phyloP scores from a whole-genome alignment of 2,113 vertebrate genomes.

The Pithys albifrons region DNA sequence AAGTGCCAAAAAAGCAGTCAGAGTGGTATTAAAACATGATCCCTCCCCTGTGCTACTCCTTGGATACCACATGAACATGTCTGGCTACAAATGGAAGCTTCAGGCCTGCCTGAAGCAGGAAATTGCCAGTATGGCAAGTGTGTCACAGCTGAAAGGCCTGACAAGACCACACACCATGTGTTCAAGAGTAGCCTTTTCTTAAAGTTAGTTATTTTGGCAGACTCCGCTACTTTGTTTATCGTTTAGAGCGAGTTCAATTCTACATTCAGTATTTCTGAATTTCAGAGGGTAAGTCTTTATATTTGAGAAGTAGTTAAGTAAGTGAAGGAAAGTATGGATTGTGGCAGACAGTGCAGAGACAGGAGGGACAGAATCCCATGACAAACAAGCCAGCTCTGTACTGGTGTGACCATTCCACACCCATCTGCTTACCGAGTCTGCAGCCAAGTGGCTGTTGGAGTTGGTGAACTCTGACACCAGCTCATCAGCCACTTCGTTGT shows the following conservation, averaged over 20 bases:
- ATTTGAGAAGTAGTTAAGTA: background rate
- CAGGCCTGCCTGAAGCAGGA: background rate
- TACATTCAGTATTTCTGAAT: background rate
- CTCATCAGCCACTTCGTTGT: conserved; percentile 89
- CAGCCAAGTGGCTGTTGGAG: conserved; percentile 77
- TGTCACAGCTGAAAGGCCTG: background rate
- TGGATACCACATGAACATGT: background rate
- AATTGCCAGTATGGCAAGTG: background rate
- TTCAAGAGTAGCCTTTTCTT: background rate
- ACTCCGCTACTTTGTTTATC: background rate
- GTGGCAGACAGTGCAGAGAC: background rate
- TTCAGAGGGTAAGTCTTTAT: background rate
- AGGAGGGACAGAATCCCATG: background rate
- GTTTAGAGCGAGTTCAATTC: background rate
- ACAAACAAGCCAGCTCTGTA: background rate
- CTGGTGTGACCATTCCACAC: background rate
- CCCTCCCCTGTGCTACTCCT: background rate
- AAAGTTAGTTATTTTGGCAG: background rate
- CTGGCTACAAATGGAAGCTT: background rate
- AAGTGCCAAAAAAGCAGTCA: background rate
- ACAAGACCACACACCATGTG: background rate
- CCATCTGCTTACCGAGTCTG: conserved; percentile 80
- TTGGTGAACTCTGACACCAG: conserved; percentile 86
- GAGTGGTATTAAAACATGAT: background rate
- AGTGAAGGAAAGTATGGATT: background rate